These are phyloP conservation scores for Elachura formosa DNA, from an alignment of 2,113 vertebrate genomes.

Conservation along the genomic window DNA sequence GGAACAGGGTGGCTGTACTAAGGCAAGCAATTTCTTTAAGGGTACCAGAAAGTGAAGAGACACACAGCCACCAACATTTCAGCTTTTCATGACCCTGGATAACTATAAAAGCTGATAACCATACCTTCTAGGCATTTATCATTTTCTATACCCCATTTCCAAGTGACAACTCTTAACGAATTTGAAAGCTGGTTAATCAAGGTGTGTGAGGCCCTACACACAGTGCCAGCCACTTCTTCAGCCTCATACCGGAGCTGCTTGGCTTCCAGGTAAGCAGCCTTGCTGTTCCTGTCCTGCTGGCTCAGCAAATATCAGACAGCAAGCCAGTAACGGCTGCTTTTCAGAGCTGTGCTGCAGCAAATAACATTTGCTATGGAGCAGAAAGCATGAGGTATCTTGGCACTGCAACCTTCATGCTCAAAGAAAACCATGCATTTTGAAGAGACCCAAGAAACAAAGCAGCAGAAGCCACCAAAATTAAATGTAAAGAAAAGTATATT, in stretches of 20 bases:
- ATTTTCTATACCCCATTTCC: not conserved
- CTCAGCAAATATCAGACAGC: conserved; percentile 36
- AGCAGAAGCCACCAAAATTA: not conserved
- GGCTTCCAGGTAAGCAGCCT: conserved; percentile 32
- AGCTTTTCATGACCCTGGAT: not conserved
- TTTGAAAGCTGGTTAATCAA: not conserved
- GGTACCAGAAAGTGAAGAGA: not conserved
- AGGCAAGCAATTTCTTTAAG: not conserved
- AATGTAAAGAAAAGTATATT: not conserved
- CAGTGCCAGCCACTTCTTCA: not conserved
- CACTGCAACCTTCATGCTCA: not conserved
- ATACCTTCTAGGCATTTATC: not conserved
- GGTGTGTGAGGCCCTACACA: not conserved
- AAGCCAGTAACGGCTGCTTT: conserved; percentile 7
- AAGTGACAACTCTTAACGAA: not conserved
- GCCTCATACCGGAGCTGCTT: not conserved
- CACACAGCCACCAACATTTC: not conserved
- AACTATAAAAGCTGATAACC: not conserved
- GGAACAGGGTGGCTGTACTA: not conserved
- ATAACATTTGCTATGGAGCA: not conserved
- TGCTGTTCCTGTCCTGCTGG: not conserved
- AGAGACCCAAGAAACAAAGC: not conserved
- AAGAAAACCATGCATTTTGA: not conserved
- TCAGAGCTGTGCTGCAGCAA: conserved; percentile 15
- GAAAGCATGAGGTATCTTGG: not conserved